Percentiles rank a stretch among this genome's conserved stretches.
These are phyloP conservation scores for Hycleus phaleratus DNA, from an alignment of 1,140 invertebrate species.

Conservation along the genomic window DNA sequence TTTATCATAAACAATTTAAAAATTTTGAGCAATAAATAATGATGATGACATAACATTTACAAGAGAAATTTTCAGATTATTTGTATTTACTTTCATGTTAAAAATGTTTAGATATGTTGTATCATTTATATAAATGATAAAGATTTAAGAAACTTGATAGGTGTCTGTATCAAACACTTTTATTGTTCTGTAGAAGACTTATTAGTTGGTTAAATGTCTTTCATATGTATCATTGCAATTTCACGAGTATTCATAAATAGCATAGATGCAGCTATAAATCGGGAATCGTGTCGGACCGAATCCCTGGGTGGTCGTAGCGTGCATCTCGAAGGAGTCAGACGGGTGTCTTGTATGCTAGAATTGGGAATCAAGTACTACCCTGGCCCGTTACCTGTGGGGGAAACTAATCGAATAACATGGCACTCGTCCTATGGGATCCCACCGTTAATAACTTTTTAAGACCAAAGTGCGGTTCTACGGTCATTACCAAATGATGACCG, in stretches of 20 bases:
- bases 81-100: no score
- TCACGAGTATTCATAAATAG: slow-evolving; percentile 25
- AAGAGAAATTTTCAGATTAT: no score
- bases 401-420: slow-evolving; percentile 9
- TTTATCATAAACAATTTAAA: no score
- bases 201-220: no score
- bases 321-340: slow-evolving; percentile 15
- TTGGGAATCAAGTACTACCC: background rate
- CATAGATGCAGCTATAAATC: slow-evolving; percentile 20
- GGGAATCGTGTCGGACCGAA: slow-evolving; percentile 18
- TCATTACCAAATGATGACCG: slow-evolving; percentile 14
- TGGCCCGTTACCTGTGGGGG: slow-evolving; percentile 2
- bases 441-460: slow-evolving; percentile 11
- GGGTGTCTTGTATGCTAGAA: slow-evolving; percentile 6
- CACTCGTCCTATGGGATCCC: background rate
- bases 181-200: no score
- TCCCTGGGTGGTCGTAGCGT: slow-evolving; percentile 21
- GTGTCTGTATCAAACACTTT: no score
- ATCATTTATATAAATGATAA: no score
- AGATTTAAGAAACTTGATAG: no score
- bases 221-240: slow-evolving; percentile 22
- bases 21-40: no score
- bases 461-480: background rate
- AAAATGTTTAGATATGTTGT: no score
- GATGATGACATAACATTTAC: no score